A percentile compares a stretch with the other conserved stretches of the same genome.
Evolutionary conservation across 2,797 vertebrate species (phyloP).

Genomic region (Bradypodion ventrale): DNA sequence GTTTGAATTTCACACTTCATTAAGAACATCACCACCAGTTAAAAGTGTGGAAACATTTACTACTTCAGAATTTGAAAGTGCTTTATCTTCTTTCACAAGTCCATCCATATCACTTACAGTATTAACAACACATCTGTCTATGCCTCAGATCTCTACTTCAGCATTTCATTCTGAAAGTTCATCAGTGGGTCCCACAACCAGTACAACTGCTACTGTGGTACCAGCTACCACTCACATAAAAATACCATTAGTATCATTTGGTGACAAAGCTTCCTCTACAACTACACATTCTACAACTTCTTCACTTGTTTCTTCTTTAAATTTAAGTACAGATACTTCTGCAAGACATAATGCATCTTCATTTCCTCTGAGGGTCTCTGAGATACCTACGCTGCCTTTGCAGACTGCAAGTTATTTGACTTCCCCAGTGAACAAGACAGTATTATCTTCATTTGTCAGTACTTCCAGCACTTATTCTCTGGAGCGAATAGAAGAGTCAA

Average conservation of each 20-base stretch:
- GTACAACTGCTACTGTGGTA: constrained; percentile 18
- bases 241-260: constrained; percentile 35
- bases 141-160: constrained; percentile 1
- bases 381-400: constrained; percentile 51
- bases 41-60: constrained; percentile 29
- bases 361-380: constrained; percentile 37
- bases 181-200: constrained; percentile 25
- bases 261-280: constrained; percentile 41
- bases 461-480: constrained; percentile 34
- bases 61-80: constrained; percentile 16
- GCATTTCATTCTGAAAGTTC: constrained; percentile 29
- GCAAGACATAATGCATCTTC: constrained; percentile 22
- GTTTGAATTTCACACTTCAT: constrained; percentile 21
- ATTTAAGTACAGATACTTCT: constrained; percentile 38
- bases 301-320: constrained; percentile 32
- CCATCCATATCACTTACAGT: constrained; percentile 17
- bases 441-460: constrained; percentile 25
- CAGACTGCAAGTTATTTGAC: constrained; percentile 45
- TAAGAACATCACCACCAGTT: constrained; percentile 33
- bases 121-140: constrained; percentile 13
- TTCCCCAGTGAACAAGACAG: constrained; percentile 55
- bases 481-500: constrained; percentile 17
- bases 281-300: constrained; percentile 17
- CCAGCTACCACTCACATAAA: constrained; percentile 38
- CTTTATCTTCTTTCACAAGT: constrained; percentile 26